Conservation (phyloP, 2,888 invertebrate species). For the Drosophila algonquin region DNA sequence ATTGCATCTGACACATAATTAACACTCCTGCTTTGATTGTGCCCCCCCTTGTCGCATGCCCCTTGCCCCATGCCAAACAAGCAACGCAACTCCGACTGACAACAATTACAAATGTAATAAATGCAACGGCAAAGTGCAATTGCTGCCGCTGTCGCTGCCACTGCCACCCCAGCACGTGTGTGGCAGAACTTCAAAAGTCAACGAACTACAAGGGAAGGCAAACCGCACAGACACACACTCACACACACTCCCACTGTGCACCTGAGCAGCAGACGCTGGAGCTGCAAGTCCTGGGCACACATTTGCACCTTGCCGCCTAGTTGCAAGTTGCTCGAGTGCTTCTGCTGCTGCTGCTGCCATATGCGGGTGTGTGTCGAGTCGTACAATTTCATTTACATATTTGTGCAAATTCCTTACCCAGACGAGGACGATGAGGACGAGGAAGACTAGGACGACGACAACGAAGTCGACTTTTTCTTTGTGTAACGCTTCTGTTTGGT, state of each 20-base stretch:
- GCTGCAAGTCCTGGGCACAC: constrained; percentile 30
- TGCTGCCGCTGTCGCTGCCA: constrained; percentile 36
- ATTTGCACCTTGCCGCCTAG: constrained; percentile 66
- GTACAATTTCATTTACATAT: constrained; percentile 78
- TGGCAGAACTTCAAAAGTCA: constrained; percentile 74
- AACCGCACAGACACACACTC: constrained; percentile 36
- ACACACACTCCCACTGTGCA: no score
- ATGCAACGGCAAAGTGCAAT: constrained; percentile 75
- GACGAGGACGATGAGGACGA: constrained; percentile 48
- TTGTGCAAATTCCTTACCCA: constrained; percentile 67
- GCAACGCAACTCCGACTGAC: constrained; percentile 63
- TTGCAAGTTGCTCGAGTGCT: constrained; percentile 61
- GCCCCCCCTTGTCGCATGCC: neutral
- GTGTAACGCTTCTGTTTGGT: constrained; percentile 77
- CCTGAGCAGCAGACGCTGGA: no score
- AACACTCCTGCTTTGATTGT: constrained; percentile 51
- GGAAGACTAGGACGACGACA: constrained; percentile 57
- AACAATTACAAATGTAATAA: constrained; percentile 80
- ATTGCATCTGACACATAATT: constrained; percentile 70
- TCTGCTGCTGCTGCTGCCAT: constrained; percentile 40
- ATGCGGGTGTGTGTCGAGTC: constrained; percentile 55
- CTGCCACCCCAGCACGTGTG: constrained; percentile 41
- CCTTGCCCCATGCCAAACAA: neutral
- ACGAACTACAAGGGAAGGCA: constrained; percentile 75
- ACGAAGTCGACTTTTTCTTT: constrained; percentile 77